These are phyloP conservation scores for Oophaga sylvatica DNA, from an alignment of 2,797 vertebrate species.

Conservation along the genomic window DNA sequence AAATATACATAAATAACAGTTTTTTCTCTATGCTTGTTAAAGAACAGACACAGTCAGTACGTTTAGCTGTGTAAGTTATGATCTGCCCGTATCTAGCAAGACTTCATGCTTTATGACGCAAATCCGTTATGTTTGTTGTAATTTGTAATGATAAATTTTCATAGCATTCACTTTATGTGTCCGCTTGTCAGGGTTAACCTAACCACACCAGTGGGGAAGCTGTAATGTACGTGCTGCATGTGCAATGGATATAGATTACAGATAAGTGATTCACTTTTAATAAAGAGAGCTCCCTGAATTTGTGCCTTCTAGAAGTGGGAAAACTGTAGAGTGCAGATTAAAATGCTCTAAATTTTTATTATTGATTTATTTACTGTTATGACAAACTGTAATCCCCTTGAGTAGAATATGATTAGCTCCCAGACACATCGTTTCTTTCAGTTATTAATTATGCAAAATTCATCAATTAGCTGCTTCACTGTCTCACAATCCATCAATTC, in stretches of 20 bases:
- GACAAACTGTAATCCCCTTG: neutral
- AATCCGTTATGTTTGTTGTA: conserved; percentile 38
- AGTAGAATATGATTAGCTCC: neutral
- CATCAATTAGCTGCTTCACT: conserved; percentile 13
- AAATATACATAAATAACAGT: conserved; percentile 29
- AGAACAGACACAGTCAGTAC: conserved; percentile 19
- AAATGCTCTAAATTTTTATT: neutral
- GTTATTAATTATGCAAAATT: conserved; percentile 4
- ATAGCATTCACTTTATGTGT: conserved; percentile 50
- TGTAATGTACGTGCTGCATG: neutral
- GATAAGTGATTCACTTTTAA: neutral
- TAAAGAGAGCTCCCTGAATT: conserved; percentile 1
- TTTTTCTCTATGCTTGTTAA: conserved; percentile 18
- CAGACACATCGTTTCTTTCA: neutral
- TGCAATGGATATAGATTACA: neutral
- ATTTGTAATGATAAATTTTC: conserved; percentile 53
- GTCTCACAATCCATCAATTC: neutral
- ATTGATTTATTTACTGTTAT: neutral
- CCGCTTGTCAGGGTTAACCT: conserved; percentile 45
- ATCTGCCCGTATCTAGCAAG: neutral
- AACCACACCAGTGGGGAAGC: conserved; percentile 5
- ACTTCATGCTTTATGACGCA: conserved; percentile 49
- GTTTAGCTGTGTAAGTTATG: neutral
- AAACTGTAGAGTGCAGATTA: neutral
- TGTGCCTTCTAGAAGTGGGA: too few relatives aligned